Percentiles rank a stretch among this genome's conserved stretches.
phyloP scores from a whole-genome alignment of 2,888 invertebrate genomes.

The Spilosoma lubricipeda region DNA sequence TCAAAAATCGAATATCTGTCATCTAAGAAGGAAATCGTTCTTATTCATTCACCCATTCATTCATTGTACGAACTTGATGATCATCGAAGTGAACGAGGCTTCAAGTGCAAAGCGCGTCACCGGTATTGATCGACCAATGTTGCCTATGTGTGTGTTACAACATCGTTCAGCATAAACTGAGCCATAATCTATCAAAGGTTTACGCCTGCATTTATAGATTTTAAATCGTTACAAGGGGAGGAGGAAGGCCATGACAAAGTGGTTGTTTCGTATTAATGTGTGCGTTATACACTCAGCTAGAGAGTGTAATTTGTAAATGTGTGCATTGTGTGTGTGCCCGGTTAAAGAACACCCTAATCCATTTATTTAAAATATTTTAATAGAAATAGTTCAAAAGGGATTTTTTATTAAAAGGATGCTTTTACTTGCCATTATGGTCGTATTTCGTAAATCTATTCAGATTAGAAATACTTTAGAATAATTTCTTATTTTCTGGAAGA shows the following conservation, averaged over 20 bases:
- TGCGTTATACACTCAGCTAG: neutral
- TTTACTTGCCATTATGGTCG: neutral
- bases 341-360: neutral
- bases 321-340: conserved; percentile 2
- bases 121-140: conserved; percentile 51
- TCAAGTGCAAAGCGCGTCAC: conserved; percentile 45
- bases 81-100: conserved; percentile 44
- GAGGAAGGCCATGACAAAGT: conserved; percentile 20
- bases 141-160: conserved; percentile 46
- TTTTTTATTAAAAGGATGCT: neutral
- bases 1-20: conserved; percentile 36
- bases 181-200: conserved; percentile 22
- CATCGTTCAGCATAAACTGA: conserved; percentile 36
- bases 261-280: conserved; percentile 25
- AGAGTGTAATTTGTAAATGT: conserved; percentile 14
- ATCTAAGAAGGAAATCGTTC: conserved; percentile 37
- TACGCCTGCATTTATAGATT: conserved; percentile 28
- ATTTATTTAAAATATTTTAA: neutral
- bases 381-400: neutral
- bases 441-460: neutral
- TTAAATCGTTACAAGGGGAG: conserved; percentile 16
- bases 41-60: conserved; percentile 33
- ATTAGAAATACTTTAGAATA: neutral
- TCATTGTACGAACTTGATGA: conserved; percentile 23
- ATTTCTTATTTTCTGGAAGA: neutral